Evolutionary conservation across 92 coral and sea anemone genomes (phyloP).

Genomic region (Pocillopora grandis): DNA sequence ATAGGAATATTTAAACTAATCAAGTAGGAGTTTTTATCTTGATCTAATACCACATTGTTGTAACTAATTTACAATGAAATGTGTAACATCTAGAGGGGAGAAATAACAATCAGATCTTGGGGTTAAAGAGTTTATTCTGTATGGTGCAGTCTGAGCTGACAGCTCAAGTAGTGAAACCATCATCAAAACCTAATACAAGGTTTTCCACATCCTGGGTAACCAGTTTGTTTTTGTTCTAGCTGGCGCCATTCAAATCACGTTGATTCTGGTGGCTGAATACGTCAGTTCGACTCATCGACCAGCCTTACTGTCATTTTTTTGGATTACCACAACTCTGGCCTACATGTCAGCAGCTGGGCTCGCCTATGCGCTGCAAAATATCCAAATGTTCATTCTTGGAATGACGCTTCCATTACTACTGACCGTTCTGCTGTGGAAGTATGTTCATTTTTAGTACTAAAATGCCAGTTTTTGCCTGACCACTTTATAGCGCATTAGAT

Average conservation of each 20-base stretch:
- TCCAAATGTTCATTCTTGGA: conserved; percentile 47
- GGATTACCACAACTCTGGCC: conserved; percentile 64
- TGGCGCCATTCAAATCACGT: conserved; percentile 54
- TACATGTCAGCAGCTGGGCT: conserved; percentile 64
- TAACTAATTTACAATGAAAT: too few species aligned
- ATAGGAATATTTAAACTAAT: too few species aligned
- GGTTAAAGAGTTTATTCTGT: too few species aligned
- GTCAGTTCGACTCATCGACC: conserved; percentile 67
- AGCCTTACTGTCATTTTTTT: conserved; percentile 43
- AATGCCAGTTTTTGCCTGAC: background rate
- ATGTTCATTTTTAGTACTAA: conserved; percentile 2
- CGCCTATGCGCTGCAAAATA: conserved; percentile 51
- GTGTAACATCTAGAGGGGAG: too few species aligned
- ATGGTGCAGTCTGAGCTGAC: too few species aligned
- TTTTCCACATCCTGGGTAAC: background rate
- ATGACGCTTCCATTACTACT: conserved; percentile 61
- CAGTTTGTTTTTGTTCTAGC: conserved; percentile 36
- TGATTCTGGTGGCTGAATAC: conserved; percentile 75
- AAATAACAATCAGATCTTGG: too few species aligned
- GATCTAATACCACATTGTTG: too few species aligned
- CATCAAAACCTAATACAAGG: background rate
- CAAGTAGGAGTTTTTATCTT: too few species aligned
- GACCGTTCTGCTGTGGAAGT: conserved; percentile 64
- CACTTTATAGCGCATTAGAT: background rate
- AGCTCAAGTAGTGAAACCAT: too few species aligned